Conservation (phyloP, 2,888 invertebrate species). For the Diploptera punctata region DNA sequence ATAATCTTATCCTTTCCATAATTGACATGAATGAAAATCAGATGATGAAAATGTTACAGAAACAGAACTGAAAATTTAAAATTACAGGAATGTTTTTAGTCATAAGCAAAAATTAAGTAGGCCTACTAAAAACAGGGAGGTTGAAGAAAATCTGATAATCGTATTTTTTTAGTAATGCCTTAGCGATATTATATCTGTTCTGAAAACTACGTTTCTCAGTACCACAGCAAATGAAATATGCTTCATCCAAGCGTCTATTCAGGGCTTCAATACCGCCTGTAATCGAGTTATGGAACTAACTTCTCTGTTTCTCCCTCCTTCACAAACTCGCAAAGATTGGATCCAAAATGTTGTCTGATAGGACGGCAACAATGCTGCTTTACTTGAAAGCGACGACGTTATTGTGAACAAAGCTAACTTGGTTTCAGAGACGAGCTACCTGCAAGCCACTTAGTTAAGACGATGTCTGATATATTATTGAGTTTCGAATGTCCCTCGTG, state of each 20-base stretch:
- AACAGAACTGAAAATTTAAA: no score
- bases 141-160: no score
- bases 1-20: no score
- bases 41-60: no score
- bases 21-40: no score
- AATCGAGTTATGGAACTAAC: constrained; percentile 44
- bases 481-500: no score
- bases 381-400: not conserved
- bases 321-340: constrained; percentile 1
- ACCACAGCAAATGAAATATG: constrained; percentile 42
- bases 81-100: no score
- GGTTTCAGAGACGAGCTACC: not conserved
- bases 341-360: not conserved
- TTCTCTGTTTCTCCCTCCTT: not conserved
- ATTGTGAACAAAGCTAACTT: not conserved
- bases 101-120: no score
- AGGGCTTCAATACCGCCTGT: constrained; percentile 42
- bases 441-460: not conserved
- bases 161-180: no score
- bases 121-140: no score
- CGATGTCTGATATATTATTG: no score
- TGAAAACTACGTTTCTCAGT: no score
- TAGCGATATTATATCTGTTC: not conserved
- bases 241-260: constrained; percentile 43
- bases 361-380: not conserved